A percentile compares a stretch with the other conserved stretches of the same genome.
Conservation (phyloP, 92 coral and sea anemone genomes). For the Anthopleura xanthogrammica region DNA sequence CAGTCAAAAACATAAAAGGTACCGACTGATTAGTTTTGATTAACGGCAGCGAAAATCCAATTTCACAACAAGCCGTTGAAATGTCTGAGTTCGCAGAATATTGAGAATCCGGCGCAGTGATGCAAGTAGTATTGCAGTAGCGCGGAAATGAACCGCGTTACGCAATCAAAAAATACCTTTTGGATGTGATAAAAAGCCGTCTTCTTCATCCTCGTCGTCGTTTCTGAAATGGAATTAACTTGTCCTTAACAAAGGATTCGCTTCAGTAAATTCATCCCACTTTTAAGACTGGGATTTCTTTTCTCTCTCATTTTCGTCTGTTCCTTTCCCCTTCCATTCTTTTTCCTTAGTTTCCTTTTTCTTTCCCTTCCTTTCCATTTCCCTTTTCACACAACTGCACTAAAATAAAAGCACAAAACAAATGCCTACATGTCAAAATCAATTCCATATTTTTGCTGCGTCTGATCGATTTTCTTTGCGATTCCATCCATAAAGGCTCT, state of each 20-base stretch:
- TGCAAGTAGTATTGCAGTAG: too few relatives aligned
- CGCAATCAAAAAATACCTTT: slow-evolving; percentile 9
- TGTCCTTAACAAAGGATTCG: background rate
- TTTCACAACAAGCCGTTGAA: too few relatives aligned
- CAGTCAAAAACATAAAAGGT: too few relatives aligned
- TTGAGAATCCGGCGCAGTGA: too few relatives aligned
- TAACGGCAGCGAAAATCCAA: too few relatives aligned
- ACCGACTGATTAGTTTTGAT: too few relatives aligned
- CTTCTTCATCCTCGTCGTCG: slow-evolving; percentile 10
- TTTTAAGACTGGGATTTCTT: too few relatives aligned
- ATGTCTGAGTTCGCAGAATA: too few relatives aligned
- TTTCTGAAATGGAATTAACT: background rate
- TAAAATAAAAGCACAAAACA: background rate
- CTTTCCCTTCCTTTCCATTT: background rate
- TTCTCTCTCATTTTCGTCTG: too few relatives aligned
- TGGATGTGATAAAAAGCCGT: slow-evolving; percentile 4
- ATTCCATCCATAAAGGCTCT: slow-evolving; percentile 69
- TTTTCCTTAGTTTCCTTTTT: background rate
- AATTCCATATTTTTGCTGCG: slow-evolving; percentile 58
- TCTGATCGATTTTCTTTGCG: slow-evolving; percentile 61
- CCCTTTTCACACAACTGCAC: background rate
- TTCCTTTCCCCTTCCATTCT: too few relatives aligned
- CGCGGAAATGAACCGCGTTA: background rate
- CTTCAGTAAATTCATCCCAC: background rate
- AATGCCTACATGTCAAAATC: slow-evolving; percentile 29